phyloP scores from a whole-genome alignment of 2,113 vertebrate species.

The Peromyscus maniculatus region DNA sequence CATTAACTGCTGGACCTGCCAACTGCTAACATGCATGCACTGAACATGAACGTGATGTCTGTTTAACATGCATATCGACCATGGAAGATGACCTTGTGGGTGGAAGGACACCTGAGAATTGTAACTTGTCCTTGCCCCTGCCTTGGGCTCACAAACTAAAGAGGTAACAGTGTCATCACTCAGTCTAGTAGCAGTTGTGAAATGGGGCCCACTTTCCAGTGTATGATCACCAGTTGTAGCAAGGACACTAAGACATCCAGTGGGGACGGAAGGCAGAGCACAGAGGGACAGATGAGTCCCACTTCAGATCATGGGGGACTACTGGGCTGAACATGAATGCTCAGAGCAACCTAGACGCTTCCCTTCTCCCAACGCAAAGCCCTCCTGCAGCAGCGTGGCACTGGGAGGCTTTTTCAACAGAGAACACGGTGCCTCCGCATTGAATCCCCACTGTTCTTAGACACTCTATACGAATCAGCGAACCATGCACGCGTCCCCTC shows the following conservation, averaged over 20 bases:
- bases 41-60: fast-evolving
- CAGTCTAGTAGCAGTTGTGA: background rate
- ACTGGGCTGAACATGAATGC: background rate
- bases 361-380: background rate
- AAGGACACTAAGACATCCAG: background rate
- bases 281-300: fast-evolving
- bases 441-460: background rate
- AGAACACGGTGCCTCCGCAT: background rate
- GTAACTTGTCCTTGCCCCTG: background rate
- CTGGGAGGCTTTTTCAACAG: background rate
- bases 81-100: fast-evolving
- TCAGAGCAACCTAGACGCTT: background rate
- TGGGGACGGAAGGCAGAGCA: fast-evolving
- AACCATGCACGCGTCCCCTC: background rate
- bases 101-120: background rate
- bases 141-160: background rate
- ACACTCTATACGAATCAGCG: fast-evolving
- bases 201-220: fast-evolving
- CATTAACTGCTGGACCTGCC: background rate
- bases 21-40: fast-evolving
- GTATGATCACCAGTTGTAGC: background rate
- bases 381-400: background rate
- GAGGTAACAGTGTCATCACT: background rate
- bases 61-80: too few relatives aligned
- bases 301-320: background rate